Percentiles rank a stretch among this genome's conserved stretches.
Conservation (phyloP, 1,140 invertebrate genomes). For the Zaprionus ornatus region DNA sequence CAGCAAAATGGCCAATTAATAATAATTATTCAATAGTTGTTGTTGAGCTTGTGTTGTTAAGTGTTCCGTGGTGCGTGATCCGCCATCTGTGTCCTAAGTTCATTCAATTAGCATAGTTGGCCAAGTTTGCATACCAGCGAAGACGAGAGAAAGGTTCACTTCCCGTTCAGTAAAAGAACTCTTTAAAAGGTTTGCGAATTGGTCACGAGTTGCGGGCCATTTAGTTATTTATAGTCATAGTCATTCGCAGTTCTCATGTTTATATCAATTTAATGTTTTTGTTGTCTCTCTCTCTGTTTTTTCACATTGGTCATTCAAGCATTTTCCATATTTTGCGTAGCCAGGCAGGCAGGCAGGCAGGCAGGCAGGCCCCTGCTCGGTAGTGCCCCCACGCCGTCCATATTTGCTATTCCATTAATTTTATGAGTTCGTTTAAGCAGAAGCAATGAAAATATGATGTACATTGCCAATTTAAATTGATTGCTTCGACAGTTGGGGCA, state of each 20-base stretch:
- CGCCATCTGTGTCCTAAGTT: conserved; percentile 45
- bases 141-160: not conserved
- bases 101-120: conserved; percentile 41
- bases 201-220: not conserved
- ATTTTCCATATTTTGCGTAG: conserved; percentile 61
- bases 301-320: conserved; percentile 59
- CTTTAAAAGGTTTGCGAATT: too few relatives aligned
- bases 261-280: not conserved
- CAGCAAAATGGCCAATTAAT: conserved; percentile 67
- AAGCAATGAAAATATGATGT: conserved; percentile 75
- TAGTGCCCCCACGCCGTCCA: not conserved
- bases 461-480: conserved; percentile 72
- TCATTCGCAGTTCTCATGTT: not conserved
- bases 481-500: conserved; percentile 55
- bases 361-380: conserved; percentile 17
- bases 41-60: conserved; percentile 32
- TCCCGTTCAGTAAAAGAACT: not conserved
- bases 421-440: conserved; percentile 76
- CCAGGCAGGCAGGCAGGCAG: conserved; percentile 52
- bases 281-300: conserved; percentile 29
- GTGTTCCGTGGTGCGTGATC: conserved; percentile 20
- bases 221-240: not conserved
- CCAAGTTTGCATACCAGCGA: conserved; percentile 1
- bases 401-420: conserved; percentile 54
- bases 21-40: conserved; percentile 21